A percentile compares a stretch with the other conserved stretches of the same genome.
phyloP scores from a whole-genome alignment of 2,113 vertebrate species.

The Syngnathoides biaculeatus region DNA sequence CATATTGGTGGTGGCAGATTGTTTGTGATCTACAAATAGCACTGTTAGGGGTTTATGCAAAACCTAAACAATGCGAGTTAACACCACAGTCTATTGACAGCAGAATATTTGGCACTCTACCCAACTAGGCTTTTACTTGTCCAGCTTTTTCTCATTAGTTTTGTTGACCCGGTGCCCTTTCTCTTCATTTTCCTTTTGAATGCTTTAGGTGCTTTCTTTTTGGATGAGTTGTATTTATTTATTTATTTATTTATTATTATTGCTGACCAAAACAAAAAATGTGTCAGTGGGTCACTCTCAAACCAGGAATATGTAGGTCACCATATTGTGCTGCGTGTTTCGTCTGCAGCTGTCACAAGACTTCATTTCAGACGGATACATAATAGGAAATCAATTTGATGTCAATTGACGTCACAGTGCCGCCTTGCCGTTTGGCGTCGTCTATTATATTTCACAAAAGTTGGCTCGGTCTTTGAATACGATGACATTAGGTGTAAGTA shows the following conservation, averaged over 20 bases:
- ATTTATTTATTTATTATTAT: not conserved
- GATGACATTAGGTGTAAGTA: too few species aligned
- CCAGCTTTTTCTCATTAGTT: not conserved
- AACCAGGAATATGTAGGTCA: conserved; percentile 37
- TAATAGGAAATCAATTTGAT: not conserved
- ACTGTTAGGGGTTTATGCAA: not conserved
- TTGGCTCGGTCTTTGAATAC: too few species aligned
- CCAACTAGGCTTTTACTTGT: not conserved
- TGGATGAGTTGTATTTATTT: not conserved
- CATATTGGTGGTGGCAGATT: not conserved
- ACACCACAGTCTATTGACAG: not conserved
- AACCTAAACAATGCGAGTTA: not conserved
- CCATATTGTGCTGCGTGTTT: conserved; percentile 1
- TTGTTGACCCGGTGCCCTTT: not conserved
- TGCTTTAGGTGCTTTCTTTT: too few species aligned
- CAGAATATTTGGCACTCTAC: not conserved
- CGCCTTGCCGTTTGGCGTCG: not conserved
- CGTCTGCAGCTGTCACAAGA: not conserved
- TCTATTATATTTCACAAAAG: too few species aligned
- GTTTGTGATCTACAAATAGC: too few species aligned
- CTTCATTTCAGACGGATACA: not conserved
- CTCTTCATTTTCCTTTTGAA: not conserved
- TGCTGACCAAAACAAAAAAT: not conserved
- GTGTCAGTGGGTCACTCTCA: conserved; percentile 25
- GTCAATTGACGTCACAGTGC: not conserved